Percentiles rank a stretch among this genome's conserved stretches.
These are phyloP conservation scores for Eupithecia insigniata DNA, from an alignment of 2,888 invertebrate genomes.

Conservation along the genomic window DNA sequence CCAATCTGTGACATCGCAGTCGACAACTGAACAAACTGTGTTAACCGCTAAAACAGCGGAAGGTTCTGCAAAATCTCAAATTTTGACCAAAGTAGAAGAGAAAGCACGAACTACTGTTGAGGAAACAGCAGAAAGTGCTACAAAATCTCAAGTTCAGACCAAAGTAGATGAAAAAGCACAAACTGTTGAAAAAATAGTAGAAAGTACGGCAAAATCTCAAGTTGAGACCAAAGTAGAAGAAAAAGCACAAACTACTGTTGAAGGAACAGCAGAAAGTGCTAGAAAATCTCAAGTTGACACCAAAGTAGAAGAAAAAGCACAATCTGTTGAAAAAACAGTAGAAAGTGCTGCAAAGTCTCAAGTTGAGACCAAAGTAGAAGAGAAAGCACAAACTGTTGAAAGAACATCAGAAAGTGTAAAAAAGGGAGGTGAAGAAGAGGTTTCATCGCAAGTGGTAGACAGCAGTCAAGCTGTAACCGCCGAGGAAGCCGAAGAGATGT, in stretches of 20 bases:
- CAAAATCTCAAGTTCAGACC: constrained; percentile 21
- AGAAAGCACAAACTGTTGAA: constrained; percentile 43
- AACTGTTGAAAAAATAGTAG: constrained; percentile 45
- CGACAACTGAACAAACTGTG: constrained; percentile 59
- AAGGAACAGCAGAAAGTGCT: constrained; percentile 43
- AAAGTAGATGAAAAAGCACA: constrained; percentile 24
- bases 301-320: constrained; percentile 19
- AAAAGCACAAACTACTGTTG: constrained; percentile 43
- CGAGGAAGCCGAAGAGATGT: constrained; percentile 76
- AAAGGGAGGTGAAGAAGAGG: constrained; percentile 51
- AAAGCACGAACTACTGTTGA: constrained; percentile 45
- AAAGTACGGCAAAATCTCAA: constrained; percentile 33
- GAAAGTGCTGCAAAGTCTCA: constrained; percentile 34
- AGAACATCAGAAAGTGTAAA: constrained; percentile 45
- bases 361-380: constrained; percentile 19
- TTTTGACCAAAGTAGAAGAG: constrained; percentile 4
- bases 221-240: constrained; percentile 16
- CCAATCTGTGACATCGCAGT: constrained; percentile 58
- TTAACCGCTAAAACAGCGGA: constrained; percentile 51
- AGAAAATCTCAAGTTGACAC: constrained; percentile 21
- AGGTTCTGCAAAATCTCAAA: constrained; percentile 26
- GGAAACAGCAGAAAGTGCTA: constrained; percentile 41
- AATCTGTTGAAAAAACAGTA: constrained; percentile 45
- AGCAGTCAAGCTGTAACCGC: constrained; percentile 76
- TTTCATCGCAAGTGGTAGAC: constrained; percentile 49